phyloP scores from a whole-genome alignment of 2,113 vertebrate genomes.

The Puntigrus tetrazona region DNA sequence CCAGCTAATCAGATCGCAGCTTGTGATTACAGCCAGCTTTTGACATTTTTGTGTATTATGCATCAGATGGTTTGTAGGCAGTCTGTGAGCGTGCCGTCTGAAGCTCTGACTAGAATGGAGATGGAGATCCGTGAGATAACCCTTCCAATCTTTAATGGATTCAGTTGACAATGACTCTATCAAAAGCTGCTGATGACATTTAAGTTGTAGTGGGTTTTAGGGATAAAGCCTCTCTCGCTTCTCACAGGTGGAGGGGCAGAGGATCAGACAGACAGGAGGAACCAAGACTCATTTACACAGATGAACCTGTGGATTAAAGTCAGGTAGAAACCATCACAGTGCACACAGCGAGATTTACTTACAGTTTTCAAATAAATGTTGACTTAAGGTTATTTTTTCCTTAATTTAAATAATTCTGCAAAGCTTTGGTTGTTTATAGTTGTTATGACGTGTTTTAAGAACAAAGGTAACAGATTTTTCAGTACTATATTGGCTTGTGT shows the following conservation, averaged over 20 bases:
- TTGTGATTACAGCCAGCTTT: slow-evolving; percentile 5
- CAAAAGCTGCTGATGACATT: slow-evolving; percentile 33
- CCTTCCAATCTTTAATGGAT: slow-evolving; percentile 14
- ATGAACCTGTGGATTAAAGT: neutral
- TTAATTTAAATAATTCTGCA: neutral
- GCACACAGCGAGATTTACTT: neutral
- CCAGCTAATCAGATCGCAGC: neutral
- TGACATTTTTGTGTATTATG: neutral
- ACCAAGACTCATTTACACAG: neutral
- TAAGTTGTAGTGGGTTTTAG: slow-evolving; percentile 17
- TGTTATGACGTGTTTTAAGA: neutral
- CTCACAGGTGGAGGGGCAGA: slow-evolving; percentile 35
- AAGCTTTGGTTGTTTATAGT: neutral
- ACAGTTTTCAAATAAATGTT: neutral
- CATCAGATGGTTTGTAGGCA: slow-evolving; percentile 28
- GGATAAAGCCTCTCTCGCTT: slow-evolving; percentile 1
- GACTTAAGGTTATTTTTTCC: neutral
- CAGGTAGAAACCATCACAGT: neutral
- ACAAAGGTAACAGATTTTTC: neutral
- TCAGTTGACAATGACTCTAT: slow-evolving; percentile 42
- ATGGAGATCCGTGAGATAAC: slow-evolving; percentile 16
- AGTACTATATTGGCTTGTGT: neutral
- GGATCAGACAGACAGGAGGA: slow-evolving; percentile 11
- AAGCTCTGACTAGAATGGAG: slow-evolving; percentile 13
- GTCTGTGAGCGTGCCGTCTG: neutral